Percentiles rank a stretch among this genome's conserved stretches.
phyloP scores from a whole-genome alignment of 2,888 invertebrate genomes.

The Oxytorus armatus region DNA sequence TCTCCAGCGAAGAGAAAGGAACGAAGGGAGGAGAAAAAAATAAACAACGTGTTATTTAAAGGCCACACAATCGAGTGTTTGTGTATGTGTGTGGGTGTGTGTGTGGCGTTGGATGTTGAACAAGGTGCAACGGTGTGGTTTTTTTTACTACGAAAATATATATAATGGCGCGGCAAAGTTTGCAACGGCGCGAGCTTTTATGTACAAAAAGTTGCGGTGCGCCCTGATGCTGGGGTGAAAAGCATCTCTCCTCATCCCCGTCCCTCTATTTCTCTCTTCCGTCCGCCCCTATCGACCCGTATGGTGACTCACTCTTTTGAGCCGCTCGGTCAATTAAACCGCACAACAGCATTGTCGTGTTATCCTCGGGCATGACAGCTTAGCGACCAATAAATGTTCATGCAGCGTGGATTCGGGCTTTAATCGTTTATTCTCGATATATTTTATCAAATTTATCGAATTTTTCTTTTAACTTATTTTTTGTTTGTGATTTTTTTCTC shows the following conservation, averaged over 20 bases:
- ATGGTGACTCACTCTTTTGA: conserved; percentile 47
- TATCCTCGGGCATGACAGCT: not conserved
- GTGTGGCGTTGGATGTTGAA: conserved; percentile 20
- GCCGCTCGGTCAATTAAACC: conserved; percentile 53
- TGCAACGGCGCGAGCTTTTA: conserved; percentile 25
- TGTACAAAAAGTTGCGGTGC: conserved; percentile 50
- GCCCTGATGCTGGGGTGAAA: conserved; percentile 40
- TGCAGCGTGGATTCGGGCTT: conserved; percentile 32
- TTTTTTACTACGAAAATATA: conserved; percentile 9
- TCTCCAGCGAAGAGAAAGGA: not conserved
- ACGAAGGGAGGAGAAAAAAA: not conserved
- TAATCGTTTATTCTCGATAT: not conserved
- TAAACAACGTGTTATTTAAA: conserved; percentile 9
- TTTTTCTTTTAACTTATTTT: not conserved
- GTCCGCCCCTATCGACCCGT: conserved; percentile 29
- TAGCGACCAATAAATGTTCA: conserved; percentile 39
- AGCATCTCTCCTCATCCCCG: conserved; percentile 10
- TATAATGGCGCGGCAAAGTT: conserved; percentile 46
- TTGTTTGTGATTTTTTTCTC: not conserved
- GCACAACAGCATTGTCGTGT: conserved; percentile 22
- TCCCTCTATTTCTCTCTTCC: conserved; percentile 8
- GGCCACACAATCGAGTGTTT: conserved; percentile 4
- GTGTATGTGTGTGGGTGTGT: not conserved
- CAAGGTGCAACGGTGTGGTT: conserved; percentile 19
- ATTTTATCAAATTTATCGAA: not conserved